Percentiles rank a stretch among this genome's conserved stretches.
Conservation (phyloP, 2,888 invertebrate species). For the Clusia tigrina region DNA sequence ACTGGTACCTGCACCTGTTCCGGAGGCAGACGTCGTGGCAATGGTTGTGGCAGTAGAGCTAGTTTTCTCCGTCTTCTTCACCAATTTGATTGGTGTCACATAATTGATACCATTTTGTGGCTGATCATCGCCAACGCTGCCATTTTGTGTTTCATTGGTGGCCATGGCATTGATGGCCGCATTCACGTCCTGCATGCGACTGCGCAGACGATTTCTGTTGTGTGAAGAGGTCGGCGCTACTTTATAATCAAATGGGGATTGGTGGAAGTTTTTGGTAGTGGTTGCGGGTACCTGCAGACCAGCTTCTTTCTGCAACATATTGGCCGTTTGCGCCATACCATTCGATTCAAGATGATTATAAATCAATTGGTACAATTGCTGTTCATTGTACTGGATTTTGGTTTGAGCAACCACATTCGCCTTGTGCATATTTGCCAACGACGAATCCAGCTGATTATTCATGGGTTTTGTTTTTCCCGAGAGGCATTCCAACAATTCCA, state of each 20-base stretch:
- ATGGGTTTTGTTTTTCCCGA: conserved; percentile 86
- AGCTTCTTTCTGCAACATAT: conserved; percentile 79
- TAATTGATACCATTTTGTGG: conserved; percentile 16
- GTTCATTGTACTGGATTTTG: conserved; percentile 91
- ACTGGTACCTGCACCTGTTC: neutral
- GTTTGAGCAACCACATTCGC: conserved; percentile 97
- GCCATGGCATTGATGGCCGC: conserved; percentile 40
- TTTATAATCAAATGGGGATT: conserved; percentile 63
- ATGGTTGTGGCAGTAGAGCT: neutral
- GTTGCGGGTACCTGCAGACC: conserved; percentile 66
- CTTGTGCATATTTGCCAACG: conserved; percentile 87
- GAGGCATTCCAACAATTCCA: conserved; percentile 87
- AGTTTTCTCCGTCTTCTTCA: conserved; percentile 46
- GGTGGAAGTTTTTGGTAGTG: conserved; percentile 59
- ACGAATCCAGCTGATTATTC: conserved; percentile 82
- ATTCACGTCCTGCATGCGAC: conserved; percentile 59
- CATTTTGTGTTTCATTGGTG: conserved; percentile 32
- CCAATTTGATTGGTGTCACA: conserved; percentile 54
- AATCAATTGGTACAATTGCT: conserved; percentile 90
- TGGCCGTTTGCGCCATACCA: conserved; percentile 78
- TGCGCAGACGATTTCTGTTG: conserved; percentile 54
- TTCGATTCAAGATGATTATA: conserved; percentile 84
- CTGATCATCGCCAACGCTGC: conserved; percentile 33
- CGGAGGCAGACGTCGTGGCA: neutral
- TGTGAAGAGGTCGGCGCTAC: conserved; percentile 47